phyloP scores from a whole-genome alignment of 2,888 invertebrate species.

The Ditula angustiorana region DNA sequence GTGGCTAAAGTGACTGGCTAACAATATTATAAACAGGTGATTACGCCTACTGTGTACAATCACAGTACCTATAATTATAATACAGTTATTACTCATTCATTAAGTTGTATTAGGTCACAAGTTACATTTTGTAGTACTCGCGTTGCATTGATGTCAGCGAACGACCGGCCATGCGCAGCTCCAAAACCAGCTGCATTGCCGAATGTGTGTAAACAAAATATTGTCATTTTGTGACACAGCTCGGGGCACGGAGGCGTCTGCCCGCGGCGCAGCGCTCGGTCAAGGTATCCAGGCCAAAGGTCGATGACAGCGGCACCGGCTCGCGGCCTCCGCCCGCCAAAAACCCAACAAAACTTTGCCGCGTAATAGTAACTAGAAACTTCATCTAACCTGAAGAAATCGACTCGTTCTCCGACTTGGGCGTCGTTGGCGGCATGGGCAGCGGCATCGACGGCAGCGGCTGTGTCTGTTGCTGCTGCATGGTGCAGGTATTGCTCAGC shows the following conservation, averaged over 20 bases:
- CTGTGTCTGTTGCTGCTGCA: slow-evolving; percentile 81
- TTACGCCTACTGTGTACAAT: not conserved
- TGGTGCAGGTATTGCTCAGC: slow-evolving; percentile 78
- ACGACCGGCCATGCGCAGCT: slow-evolving; percentile 2
- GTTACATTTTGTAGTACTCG: slow-evolving; percentile 12
- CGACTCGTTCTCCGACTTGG: slow-evolving; percentile 83
- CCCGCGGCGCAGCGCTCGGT: slow-evolving; percentile 68
- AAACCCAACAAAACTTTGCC: slow-evolving; percentile 49
- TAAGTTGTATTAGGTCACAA: slow-evolving; percentile 20
- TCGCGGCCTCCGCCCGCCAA: slow-evolving; percentile 60
- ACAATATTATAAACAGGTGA: slow-evolving; percentile 6
- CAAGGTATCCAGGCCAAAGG: slow-evolving; percentile 85
- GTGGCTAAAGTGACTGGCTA: not conserved
- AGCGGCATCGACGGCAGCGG: slow-evolving; percentile 82
- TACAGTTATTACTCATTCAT: slow-evolving; percentile 24
- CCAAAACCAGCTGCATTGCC: slow-evolving; percentile 27
- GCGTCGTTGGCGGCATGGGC: slow-evolving; percentile 81
- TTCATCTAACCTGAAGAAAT: slow-evolving; percentile 80
- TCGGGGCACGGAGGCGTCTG: slow-evolving; percentile 74
- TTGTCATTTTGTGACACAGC: slow-evolving; percentile 57
- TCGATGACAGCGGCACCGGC: slow-evolving; percentile 76
- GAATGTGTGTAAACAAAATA: slow-evolving; percentile 74
- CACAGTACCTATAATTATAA: not conserved
- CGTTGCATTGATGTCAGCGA: slow-evolving; percentile 12
- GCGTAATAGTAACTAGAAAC: slow-evolving; percentile 31